phyloP scores from a whole-genome alignment of 2,888 invertebrate species.

The Xestia rhomboidea region DNA sequence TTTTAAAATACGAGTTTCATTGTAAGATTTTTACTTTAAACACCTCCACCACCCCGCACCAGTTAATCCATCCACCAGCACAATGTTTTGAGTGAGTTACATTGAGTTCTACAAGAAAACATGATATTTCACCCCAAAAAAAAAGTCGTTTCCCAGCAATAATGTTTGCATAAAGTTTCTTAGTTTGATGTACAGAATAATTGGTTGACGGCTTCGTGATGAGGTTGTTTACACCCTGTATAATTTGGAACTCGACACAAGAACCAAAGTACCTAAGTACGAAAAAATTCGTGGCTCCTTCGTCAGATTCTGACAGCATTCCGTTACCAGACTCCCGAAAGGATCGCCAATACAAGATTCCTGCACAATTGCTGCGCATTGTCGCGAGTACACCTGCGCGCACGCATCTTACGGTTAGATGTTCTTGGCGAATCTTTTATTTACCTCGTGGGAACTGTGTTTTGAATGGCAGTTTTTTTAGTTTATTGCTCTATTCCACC shows the following conservation, averaged over 20 bases:
- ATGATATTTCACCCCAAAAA: no score
- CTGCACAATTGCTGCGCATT: conserved; percentile 76
- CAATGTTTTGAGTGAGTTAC: no score
- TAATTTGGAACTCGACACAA: conserved; percentile 62
- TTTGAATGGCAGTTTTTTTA: conserved; percentile 39
- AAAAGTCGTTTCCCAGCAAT: no score
- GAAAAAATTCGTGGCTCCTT: conserved; percentile 46
- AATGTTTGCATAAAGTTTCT: no score
- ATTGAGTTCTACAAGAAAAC: no score
- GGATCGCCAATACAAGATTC: conserved; percentile 76
- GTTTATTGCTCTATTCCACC: conserved; percentile 16
- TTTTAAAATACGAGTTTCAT: no score
- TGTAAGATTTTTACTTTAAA: no score
- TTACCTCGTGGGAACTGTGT: conserved; percentile 80
- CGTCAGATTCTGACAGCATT: conserved; percentile 67
- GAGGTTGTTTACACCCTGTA: no score
- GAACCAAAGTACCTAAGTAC: background rate
- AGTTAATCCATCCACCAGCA: no score
- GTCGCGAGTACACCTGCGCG: conserved; percentile 81
- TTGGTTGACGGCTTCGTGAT: no score
- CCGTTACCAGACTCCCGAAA: conserved; percentile 74
- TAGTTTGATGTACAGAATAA: no score
- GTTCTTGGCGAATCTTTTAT: conserved; percentile 79
- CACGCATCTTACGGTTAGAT: conserved; percentile 73
- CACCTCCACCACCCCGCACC: no score